Evolutionary conservation across 37 sponge, comb jelly and placozoan species (phyloP).

Genomic region (Chondrilla cf. caribensis): DNA sequence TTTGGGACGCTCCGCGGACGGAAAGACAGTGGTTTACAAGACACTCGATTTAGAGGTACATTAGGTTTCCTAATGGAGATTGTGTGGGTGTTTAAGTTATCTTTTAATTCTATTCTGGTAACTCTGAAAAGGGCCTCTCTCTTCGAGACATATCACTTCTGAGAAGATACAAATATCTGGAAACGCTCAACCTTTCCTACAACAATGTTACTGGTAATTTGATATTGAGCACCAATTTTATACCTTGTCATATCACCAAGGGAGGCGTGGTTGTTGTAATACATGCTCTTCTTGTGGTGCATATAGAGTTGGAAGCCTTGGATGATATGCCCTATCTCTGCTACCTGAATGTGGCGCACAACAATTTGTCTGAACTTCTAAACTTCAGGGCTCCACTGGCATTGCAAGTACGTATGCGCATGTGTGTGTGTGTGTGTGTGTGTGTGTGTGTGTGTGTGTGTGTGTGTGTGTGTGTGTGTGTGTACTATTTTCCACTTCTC

Average conservation of each 20-base stretch:
- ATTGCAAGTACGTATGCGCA: constrained; percentile 24
- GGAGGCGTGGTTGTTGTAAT: background rate
- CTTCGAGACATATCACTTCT: constrained; percentile 41
- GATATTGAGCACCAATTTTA: background rate
- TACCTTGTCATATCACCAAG: background rate
- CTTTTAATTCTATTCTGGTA: background rate
- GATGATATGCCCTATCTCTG: constrained; percentile 42
- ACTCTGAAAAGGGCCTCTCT: constrained; percentile 35
- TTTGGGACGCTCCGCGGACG: constrained; percentile 9
- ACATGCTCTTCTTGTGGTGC: background rate
- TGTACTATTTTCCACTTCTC: background rate
- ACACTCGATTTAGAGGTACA: constrained; percentile 1
- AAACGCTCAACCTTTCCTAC: constrained; percentile 53
- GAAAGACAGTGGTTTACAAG: background rate
- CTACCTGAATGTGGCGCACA: constrained; percentile 55
- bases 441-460: background rate
- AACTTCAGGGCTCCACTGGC: constrained; percentile 44
- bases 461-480: background rate
- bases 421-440: constrained; percentile 14
- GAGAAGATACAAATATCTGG: constrained; percentile 42
- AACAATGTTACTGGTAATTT: constrained; percentile 60
- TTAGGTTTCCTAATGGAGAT: no score
- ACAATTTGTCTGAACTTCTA: constrained; percentile 55
- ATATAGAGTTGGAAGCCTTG: constrained; percentile 44
- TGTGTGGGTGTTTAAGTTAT: no score